Conservation (phyloP, 2,113 vertebrate species). For the Gymnocephalus cernua region DNA sequence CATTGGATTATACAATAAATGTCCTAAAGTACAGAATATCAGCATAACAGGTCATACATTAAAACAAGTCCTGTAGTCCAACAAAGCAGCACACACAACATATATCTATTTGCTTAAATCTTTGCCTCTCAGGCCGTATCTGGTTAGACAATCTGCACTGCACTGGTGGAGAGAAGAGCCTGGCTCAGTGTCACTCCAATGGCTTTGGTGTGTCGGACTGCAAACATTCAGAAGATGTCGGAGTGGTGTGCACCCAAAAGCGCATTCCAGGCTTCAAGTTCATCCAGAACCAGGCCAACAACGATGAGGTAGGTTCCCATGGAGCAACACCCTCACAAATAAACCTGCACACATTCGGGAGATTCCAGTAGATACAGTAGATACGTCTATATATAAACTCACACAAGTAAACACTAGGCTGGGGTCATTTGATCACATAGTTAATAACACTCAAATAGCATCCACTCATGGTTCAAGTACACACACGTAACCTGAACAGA, state of each 20-base stretch:
- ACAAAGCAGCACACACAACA: neutral
- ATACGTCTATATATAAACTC: neutral
- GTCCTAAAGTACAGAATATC: neutral
- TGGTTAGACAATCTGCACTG: slow-evolving; percentile 97
- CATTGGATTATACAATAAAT: neutral
- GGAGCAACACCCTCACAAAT: neutral
- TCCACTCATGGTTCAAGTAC: slow-evolving; percentile 31
- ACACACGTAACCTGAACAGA: slow-evolving; percentile 42
- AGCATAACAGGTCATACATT: neutral
- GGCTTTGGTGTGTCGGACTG: slow-evolving; percentile 94
- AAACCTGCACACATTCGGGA: neutral
- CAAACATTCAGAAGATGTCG: slow-evolving; percentile 94
- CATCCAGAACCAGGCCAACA: slow-evolving; percentile 84
- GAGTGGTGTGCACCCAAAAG: slow-evolving; percentile 91
- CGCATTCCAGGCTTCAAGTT: slow-evolving; percentile 94
- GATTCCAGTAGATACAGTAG: neutral
- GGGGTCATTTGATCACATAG: neutral
- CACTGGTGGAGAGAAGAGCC: slow-evolving; percentile 86
- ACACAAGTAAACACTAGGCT: slow-evolving; percentile 10
- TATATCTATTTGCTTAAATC: neutral
- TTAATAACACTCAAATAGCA: slow-evolving; percentile 7
- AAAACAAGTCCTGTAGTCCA: neutral
- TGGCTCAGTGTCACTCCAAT: slow-evolving; percentile 90
- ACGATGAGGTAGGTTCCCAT: slow-evolving; percentile 85
- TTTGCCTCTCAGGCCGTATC: slow-evolving; percentile 86